phyloP scores from a whole-genome alignment of 2,888 invertebrate species.

The Pyrochroa serraticornis region DNA sequence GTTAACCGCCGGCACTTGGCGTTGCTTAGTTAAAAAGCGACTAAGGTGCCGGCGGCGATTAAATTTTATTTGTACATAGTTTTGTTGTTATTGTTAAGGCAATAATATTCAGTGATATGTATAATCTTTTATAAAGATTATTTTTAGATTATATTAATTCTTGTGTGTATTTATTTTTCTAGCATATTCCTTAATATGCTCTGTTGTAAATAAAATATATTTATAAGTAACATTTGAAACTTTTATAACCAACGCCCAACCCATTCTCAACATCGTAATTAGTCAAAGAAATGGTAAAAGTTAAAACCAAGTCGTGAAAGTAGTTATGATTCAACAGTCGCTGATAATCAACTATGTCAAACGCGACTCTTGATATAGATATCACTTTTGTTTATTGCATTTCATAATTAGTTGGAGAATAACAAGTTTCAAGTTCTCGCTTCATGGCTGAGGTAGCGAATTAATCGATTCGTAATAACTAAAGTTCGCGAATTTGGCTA shows the following conservation, averaged over 20 bases:
- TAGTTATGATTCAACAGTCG: neutral
- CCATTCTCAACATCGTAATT: neutral
- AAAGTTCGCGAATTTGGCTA: no score
- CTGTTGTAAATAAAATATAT: conserved; percentile 48
- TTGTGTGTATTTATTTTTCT: conserved; percentile 49
- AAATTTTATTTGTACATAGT: conserved; percentile 40
- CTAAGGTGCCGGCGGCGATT: conserved; percentile 1
- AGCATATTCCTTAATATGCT: conserved; percentile 46
- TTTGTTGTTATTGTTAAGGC: conserved; percentile 42
- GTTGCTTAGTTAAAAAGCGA: neutral
- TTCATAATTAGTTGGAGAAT: no score
- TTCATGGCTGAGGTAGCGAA: no score
- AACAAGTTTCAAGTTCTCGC: no score
- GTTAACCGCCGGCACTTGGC: conserved; percentile 7
- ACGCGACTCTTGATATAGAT: no score
- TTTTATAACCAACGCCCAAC: conserved; percentile 7
- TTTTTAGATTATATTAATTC: conserved; percentile 45
- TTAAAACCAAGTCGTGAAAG: neutral
- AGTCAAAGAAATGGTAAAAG: neutral
- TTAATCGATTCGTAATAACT: no score
- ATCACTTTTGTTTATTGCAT: no score
- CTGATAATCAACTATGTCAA: no score
- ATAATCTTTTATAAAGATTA: conserved; percentile 55
- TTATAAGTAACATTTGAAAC: conserved; percentile 16
- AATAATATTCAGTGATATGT: conserved; percentile 47